Base-by-base conservation (phyloP, 2,888 invertebrate genomes). In the Chloromyia formosa region DNA sequence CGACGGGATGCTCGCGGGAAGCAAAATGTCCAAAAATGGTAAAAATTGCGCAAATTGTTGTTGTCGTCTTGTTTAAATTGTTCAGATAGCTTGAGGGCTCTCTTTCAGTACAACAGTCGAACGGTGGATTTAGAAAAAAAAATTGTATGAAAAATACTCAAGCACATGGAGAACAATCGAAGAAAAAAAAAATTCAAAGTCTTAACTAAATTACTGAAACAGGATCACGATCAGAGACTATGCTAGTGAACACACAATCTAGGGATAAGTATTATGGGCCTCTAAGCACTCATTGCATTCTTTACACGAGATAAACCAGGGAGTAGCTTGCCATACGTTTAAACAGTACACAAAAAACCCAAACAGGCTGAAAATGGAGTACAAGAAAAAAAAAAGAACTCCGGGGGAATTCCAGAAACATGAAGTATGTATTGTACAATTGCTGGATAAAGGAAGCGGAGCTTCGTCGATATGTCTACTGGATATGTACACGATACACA, bases 121-220 rank as follows among this genome's bases (percentile, higher is more conserved):
- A n/a, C n/a, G n/a, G n/a, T n/a, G n/a, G n/a, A n/a, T n/a, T n/a
- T n/a, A n/a, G n/a, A n/a, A n/a, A n/a, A n/a, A n/a, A n/a, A n/a
- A n/a, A n/a, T n/a, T n/a, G n/a, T n/a, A n/a, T n/a, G n/a, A n/a
- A n/a, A n/a, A n/a, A n/a, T n/a, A n/a, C n/a, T n/a, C n/a, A n/a
- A 20, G 18, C 18, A 18, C 18, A 16, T 53, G n/a, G 53, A 18
- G 56, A 56, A 75, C 62, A 61, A 75, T 58, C 54, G 56, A 49
- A 71, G n/a, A 60, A 75, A 58, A 49, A 10, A 53, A 23, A 23
- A 35, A 27, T 73, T 73, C 42, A 69, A 73, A 74, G 74, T 73
- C 71, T 74, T 71, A 69, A 64, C 71, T 74, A 60, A 35, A 35
- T 71, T 62, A 60, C 72, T n/a, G 27, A 72, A 68, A 49, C 62